phyloP scores from a whole-genome alignment of 2,797 vertebrate genomes.

The Artibeus jamaicensis region DNA sequence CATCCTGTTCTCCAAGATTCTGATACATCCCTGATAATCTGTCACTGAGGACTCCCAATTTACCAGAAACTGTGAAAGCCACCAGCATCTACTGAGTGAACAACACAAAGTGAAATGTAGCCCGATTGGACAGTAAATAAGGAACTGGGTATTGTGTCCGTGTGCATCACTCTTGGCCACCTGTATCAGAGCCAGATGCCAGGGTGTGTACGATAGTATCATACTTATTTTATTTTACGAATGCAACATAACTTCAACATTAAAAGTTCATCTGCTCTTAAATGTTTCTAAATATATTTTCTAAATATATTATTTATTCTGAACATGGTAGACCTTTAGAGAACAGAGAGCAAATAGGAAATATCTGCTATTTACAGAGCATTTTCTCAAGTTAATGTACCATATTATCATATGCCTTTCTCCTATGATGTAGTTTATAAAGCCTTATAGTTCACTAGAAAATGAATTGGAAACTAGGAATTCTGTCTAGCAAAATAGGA shows the following conservation, averaged over 20 bases:
- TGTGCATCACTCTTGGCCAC: neutral
- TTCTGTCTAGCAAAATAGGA: neutral
- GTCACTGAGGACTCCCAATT: neutral
- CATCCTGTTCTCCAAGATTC: neutral
- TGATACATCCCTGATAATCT: neutral
- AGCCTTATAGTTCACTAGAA: neutral
- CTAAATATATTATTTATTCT: neutral
- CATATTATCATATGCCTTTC: neutral
- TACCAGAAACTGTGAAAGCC: neutral
- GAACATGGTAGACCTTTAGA: neutral
- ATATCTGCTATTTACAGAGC: neutral
- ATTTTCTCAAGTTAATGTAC: neutral
- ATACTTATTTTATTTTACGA: neutral
- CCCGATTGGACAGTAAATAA: neutral
- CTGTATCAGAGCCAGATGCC: neutral
- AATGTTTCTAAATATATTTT: slow-evolving; percentile 1
- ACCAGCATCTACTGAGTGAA: neutral
- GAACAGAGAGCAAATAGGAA: neutral
- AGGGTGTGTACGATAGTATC: neutral
- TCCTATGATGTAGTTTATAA: neutral
- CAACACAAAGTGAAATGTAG: neutral
- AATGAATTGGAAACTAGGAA: neutral
- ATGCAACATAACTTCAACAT: neutral
- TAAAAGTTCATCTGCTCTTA: neutral
- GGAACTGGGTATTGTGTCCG: neutral